A percentile compares a stretch with the other conserved stretches of the same genome.
Conservation (phyloP, 2,113 vertebrate species). For the Bothrops jararaca region DNA sequence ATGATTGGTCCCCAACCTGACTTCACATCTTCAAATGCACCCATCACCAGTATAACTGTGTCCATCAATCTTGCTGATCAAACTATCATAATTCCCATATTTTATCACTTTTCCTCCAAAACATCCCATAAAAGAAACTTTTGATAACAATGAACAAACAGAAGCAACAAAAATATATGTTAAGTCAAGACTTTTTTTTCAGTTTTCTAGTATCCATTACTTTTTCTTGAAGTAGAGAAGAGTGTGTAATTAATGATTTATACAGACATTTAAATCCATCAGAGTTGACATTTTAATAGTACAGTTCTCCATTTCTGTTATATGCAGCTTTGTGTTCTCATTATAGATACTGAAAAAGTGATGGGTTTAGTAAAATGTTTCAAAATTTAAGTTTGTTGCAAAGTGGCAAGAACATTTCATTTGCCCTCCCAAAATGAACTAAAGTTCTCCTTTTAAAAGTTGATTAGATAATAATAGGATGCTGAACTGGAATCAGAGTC, state of each 20-base stretch:
- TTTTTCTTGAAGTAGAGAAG: constrained; percentile 33
- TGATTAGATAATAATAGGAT: constrained; percentile 7
- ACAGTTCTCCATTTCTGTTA: constrained; percentile 4
- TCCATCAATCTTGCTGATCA: not conserved
- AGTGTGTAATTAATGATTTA: constrained; percentile 9
- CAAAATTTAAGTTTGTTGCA: constrained; percentile 51
- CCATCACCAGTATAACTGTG: not conserved
- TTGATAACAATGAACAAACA: not conserved
- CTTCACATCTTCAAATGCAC: not conserved
- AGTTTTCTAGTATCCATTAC: constrained; percentile 43
- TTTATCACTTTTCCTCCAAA: not conserved
- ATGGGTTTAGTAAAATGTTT: constrained; percentile 23
- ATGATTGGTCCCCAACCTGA: not conserved
- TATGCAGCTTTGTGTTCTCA: not conserved
- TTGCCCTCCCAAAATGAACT: constrained; percentile 37
- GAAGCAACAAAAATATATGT: not conserved
- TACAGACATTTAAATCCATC: constrained; percentile 23
- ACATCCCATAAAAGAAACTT: not conserved
- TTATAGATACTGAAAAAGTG: constrained; percentile 30
- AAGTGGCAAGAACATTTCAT: constrained; percentile 50
- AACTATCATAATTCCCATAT: not conserved
- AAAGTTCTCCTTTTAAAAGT: constrained; percentile 4
- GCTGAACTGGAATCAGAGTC: not conserved
- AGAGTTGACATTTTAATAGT: constrained; percentile 33
- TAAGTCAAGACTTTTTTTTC: not conserved